A percentile compares a stretch with the other conserved stretches of the same genome.
Conservation (phyloP, 2,888 invertebrate species). For the Dolomedes plantarius region DNA sequence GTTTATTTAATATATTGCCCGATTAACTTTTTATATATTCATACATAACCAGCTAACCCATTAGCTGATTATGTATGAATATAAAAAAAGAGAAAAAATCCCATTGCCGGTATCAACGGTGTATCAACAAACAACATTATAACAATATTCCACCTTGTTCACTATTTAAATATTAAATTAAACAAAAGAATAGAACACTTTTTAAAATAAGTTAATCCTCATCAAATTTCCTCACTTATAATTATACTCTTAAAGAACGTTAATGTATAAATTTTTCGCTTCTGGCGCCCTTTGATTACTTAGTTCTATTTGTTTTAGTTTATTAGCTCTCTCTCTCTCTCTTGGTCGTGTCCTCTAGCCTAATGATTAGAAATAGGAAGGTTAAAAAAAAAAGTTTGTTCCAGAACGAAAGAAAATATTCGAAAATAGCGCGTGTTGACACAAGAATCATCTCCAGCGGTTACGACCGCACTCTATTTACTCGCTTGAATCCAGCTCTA, state of each 20-base stretch:
- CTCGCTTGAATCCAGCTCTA: slow-evolving; percentile 34
- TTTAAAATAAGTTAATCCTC: not conserved
- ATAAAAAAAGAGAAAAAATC: too few relatives aligned
- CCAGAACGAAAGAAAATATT: slow-evolving; percentile 17
- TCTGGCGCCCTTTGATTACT: not conserved
- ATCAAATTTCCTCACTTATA: slow-evolving; percentile 4
- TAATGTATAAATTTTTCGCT: not conserved
- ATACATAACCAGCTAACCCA: too few relatives aligned
- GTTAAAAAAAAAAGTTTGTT: not conserved
- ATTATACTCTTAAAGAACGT: slow-evolving; percentile 6
- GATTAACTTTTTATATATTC: not conserved
- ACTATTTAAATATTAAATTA: not conserved
- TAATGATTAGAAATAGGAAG: not conserved
- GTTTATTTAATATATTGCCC: not conserved
- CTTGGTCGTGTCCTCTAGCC: not conserved
- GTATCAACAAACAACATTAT: not conserved
- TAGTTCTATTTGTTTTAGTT: not conserved
- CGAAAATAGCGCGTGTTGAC: slow-evolving; percentile 44
- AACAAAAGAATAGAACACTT: not conserved
- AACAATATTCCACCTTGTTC: not conserved
- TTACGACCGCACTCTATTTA: slow-evolving; percentile 56
- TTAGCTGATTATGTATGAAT: too few relatives aligned
- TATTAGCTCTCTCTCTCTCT: not conserved
- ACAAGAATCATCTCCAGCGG: slow-evolving; percentile 44
- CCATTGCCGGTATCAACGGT: not conserved